These are phyloP conservation scores for Syngnathus acus DNA, from an alignment of 2,797 vertebrate species.

Conservation along the genomic window DNA sequence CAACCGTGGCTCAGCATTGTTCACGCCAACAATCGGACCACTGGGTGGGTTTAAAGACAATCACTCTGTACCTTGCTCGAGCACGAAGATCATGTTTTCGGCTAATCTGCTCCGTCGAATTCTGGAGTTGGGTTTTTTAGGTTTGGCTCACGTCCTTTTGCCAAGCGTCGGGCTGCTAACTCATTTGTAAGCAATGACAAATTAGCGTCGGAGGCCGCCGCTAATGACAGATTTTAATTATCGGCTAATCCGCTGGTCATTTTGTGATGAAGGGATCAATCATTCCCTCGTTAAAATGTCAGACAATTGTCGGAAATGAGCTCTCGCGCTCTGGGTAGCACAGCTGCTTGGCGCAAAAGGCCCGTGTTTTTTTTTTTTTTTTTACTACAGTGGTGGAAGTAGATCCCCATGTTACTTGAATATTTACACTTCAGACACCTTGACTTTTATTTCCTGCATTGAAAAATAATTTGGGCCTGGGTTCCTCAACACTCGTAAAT, in stretches of 20 bases:
- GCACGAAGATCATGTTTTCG: no score
- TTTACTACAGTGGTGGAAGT: neutral
- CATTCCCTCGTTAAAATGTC: conserved; percentile 2
- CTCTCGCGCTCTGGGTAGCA: neutral
- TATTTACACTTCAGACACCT: neutral
- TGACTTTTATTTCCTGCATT: no score
- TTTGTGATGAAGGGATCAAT: conserved; percentile 7
- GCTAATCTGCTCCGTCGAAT: no score
- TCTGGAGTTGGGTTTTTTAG: neutral
- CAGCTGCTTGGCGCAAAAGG: neutral
- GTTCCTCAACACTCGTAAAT: neutral
- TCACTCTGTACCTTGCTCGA: neutral
- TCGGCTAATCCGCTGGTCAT: conserved; percentile 9
- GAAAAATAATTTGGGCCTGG: neutral
- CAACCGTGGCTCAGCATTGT: conserved; percentile 1
- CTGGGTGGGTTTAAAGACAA: neutral
- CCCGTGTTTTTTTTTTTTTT: no score
- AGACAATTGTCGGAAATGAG: conserved; percentile 2
- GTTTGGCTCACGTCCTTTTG: neutral
- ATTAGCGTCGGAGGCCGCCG: neutral
- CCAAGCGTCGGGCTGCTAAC: neutral
- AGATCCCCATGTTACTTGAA: neutral
- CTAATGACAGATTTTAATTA: conserved; percentile 8
- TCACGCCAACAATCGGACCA: conserved; percentile 1
- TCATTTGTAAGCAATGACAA: conserved; percentile 4